A percentile compares a stretch with the other conserved stretches of the same genome.
Conservation (phyloP, 2,113 vertebrate genomes). For the Mustelus asterias region DNA sequence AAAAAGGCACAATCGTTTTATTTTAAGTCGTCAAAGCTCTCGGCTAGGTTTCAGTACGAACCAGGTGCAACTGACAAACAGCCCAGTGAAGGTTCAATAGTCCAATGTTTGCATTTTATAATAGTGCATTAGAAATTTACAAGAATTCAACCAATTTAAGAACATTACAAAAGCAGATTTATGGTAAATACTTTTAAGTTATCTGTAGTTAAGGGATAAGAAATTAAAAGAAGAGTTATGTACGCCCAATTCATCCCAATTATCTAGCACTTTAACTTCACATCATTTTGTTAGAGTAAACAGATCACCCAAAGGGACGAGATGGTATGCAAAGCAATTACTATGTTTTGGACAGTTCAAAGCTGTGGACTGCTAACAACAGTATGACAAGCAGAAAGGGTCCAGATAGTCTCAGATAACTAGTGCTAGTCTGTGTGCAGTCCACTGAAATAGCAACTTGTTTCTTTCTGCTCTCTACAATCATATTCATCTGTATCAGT, state of each 20-base stretch:
- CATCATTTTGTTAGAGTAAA: not conserved
- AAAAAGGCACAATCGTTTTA: not conserved
- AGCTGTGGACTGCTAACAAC: no score
- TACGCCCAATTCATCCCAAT: not conserved
- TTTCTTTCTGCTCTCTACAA: not conserved
- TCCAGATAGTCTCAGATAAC: not conserved
- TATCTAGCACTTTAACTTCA: not conserved
- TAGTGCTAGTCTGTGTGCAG: not conserved
- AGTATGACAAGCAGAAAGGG: not conserved
- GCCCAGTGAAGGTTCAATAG: not conserved
- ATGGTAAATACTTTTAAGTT: not conserved
- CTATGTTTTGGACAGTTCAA: no score
- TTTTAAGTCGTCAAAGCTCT: not conserved
- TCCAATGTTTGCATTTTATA: not conserved
- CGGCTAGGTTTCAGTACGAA: not conserved
- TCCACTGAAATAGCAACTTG: not conserved
- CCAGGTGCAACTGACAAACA: conserved; percentile 17
- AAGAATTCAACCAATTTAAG: not conserved
- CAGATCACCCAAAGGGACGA: not conserved
- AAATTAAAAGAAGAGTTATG: no score
- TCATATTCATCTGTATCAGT: not conserved
- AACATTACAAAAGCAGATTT: not conserved
- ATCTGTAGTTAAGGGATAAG: not conserved
- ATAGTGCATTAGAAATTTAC: not conserved
- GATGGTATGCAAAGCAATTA: no score